phyloP scores from a whole-genome alignment of 2,797 vertebrate genomes.

The Coluber constrictor region DNA sequence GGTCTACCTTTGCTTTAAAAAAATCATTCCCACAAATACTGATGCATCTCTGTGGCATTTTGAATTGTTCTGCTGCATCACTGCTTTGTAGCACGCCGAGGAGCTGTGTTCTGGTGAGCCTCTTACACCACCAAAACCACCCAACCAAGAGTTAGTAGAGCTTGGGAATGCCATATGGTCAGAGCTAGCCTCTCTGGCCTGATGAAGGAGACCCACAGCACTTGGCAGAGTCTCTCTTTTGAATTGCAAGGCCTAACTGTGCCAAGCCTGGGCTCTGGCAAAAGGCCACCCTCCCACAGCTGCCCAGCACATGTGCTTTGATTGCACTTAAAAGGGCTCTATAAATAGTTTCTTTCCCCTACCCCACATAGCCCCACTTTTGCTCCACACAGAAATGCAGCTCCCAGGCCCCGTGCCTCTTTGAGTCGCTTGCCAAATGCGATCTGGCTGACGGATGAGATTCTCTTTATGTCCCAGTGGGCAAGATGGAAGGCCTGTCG shows the following conservation, averaged over 20 bases:
- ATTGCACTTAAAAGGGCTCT: constrained; percentile 51
- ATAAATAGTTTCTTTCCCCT: constrained; percentile 41
- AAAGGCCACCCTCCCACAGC: constrained; percentile 25
- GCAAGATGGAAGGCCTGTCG: background rate
- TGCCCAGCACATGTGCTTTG: constrained; percentile 43
- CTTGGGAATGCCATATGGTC: background rate
- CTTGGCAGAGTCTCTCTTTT: constrained; percentile 9
- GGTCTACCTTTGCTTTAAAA: background rate
- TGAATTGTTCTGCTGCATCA: background rate
- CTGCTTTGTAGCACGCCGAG: background rate
- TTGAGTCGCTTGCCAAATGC: constrained; percentile 23
- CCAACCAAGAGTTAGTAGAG: background rate
- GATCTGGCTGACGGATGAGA: constrained; percentile 21
- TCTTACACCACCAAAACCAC: background rate
- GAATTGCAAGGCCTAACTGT: constrained; percentile 1
- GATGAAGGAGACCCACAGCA: background rate
- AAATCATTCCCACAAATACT: background rate
- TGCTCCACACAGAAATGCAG: constrained; percentile 36
- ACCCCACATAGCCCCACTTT: background rate
- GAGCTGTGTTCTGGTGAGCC: background rate
- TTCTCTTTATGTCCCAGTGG: background rate
- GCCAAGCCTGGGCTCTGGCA: constrained; percentile 29
- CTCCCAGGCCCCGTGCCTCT: constrained; percentile 27
- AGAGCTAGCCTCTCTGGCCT: background rate
- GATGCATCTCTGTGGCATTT: background rate